Evolutionary conservation across 2,113 vertebrate species (phyloP), one percentile per base, ranked within the genome.

Genomic region (Siphamia tubifer): DNA sequence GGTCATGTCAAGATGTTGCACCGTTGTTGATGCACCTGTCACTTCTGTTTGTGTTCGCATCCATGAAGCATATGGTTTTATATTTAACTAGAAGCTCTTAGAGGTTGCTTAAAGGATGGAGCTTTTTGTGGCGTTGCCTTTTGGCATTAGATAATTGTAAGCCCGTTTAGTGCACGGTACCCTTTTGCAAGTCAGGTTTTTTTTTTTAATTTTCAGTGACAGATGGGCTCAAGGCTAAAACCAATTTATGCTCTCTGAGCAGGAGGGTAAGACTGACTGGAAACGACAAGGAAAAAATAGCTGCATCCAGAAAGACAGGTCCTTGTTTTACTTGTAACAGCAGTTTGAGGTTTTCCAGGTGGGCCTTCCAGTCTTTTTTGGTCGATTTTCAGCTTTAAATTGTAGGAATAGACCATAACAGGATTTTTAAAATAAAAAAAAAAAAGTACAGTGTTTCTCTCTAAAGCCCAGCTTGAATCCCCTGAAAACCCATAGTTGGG

Each of bases 171-270:
- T 42, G 28, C 47, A 10, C 5, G 13, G 45, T 23, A 20, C 25
- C 31, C 15, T 10, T 45, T 24, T 39, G 27, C 30, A 28, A n/a
- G 24, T 36, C 3, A 15, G 16, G 2, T 30, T 62, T 32, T 43
- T 43, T 43, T 39, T 25, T 51, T 36, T 40, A 31, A 32, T 49
- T 72, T 74, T 57, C 35, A 63, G 2, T 52, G 61, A 66, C 68
- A 70, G 60, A 57, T 49, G 64, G 15, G 30, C 65, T 61, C 4
- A 49, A 57, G 72, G 70, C 60, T 74, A 60, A 67, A 70, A 70
- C 23, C 39, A 83, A 44, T 67, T 45, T 57, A 28, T 42, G 32
- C 54, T 16, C 32, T 62, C 6, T 19, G 42, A 64, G 36, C 56
- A 52, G 49, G 42, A 45, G 44, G 13, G 4, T 34, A 52, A 3